Evolutionary conservation across 2,888 invertebrate genomes (phyloP), one percentile per base, ranked within the genome.

Genomic region (Drymonia ruficornis): DNA sequence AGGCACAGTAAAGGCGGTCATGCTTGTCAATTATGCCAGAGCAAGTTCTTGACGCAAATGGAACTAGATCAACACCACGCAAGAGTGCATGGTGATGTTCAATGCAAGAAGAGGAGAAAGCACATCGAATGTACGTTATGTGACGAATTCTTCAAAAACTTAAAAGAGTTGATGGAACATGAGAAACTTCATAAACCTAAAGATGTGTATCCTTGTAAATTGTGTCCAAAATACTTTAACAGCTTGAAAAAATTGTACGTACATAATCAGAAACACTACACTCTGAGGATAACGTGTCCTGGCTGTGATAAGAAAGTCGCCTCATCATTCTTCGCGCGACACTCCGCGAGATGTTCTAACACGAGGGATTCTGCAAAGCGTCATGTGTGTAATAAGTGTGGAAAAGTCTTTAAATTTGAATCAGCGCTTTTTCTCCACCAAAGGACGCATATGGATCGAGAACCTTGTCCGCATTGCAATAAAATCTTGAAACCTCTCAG

Each of bases 111-210:
- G 48, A 66, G 82, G 11, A 68, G 80, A 15, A 80, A 76, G 29
- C 77, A 78, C 7, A 77, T 83, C 5, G 79, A 80, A 53, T 86
- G 86, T 55, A 77, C 81, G 0, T 34, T 85, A 1, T 86, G 86
- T 34, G 67, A 81, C 34, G 57, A 75, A 9, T 78, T 76, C 55
- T 82, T 81, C 36, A 77, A 63, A 19, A 80, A 70, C 28, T 62
- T 76, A 11, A 80, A 74, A 54, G 76, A 80, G 49, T 72, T 84
- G 59, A 52, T 72, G 6, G 53, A 78, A 34, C 85, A 85, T 57
- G 77, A 81, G 29, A 59, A 74, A 44, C 36, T 61, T 0, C 85
- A 85, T 40, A 59, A 61, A 0, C 50, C 75, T 8, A 53, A 69
- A 9, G 72, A 70, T 3, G 47, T 64, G 11, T 84, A 71, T 38